Base-by-base conservation (phyloP, 2,888 invertebrate genomes). In the Deilephila porcellus region DNA sequence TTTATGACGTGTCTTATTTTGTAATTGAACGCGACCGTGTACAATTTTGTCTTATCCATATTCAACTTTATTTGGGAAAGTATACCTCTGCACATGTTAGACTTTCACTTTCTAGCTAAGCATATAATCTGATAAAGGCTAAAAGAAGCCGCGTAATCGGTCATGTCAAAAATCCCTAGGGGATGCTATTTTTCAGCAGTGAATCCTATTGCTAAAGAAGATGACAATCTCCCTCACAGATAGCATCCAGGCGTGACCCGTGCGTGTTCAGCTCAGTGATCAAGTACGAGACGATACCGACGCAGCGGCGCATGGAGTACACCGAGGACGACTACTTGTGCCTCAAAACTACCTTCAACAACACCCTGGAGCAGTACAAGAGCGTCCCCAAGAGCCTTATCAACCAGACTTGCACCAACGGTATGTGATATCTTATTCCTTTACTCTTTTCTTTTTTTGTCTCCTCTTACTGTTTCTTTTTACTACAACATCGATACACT, bases 181-280 rank as follows among this genome's bases (percentile, higher is more conserved):
- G 37, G 8, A 37, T 7, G 11, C 14, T 14, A 2, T 2, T 45
- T 3, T 45, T 45, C 11, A 14, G 14, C 14, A 45, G 45, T 45
- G 45, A 3, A 45, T 45, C 14, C 45, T 45, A 45, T 45, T 11
- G 14, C 45, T 45, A 45, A 45, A 45, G 11, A 14, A 14, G 14
- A 14, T 45, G 14, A 32, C 32, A 32, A 32, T 11, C 11, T 45
- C 45, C 11, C 14, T 45, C 14, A 53, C 83, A 93, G 93, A 82
- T 90, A 32, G 74, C 82, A 17, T 81, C 89, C 7, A 82, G 76
- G 11, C 87, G 82, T 60, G 94, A 94, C 73, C 87, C 89, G 0
- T 94, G 94, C 80, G 91, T 88, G 34, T 94, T 92, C 79, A 91
- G 93, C 84, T 94, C 94, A 0, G 78, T 94, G 3, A 91, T 91